A percentile compares a stretch with the other conserved stretches of the same genome.
Conservation (phyloP, 2,113 vertebrate species). For the Edolisoma coerulescens region DNA sequence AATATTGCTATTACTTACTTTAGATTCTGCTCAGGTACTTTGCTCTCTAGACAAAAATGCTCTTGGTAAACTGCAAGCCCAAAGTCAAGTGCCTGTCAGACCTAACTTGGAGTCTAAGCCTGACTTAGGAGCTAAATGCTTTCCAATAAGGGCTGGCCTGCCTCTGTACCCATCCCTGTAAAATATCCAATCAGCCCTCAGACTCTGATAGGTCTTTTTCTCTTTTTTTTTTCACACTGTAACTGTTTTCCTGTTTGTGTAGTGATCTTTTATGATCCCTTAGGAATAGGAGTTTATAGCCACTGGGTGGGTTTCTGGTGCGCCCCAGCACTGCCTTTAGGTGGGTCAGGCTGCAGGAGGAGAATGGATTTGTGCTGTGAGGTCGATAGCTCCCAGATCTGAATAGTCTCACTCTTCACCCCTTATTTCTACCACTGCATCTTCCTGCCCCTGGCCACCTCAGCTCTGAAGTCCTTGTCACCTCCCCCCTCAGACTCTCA, state of each 20-base stretch:
- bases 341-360: background rate
- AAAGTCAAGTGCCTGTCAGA: background rate
- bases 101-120: background rate
- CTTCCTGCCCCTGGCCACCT: background rate
- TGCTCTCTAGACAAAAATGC: background rate
- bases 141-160: background rate
- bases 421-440: background rate
- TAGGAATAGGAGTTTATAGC: background rate
- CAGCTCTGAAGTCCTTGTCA: background rate
- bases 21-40: background rate
- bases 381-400: background rate
- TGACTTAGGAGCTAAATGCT: background rate
- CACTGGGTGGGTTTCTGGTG: background rate
- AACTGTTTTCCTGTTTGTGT: background rate
- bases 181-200: background rate
- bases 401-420: background rate
- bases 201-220: background rate
- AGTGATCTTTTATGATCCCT: background rate
- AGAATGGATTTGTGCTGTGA: background rate
- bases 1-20: background rate
- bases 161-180: background rate
- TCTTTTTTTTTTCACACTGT: background rate
- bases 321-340: background rate
- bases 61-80: background rate
- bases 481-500: background rate